A percentile compares a stretch with the other conserved stretches of the same genome.
phyloP scores from a whole-genome alignment of 2,113 vertebrate species.

The Ailuropoda melanoleuca region DNA sequence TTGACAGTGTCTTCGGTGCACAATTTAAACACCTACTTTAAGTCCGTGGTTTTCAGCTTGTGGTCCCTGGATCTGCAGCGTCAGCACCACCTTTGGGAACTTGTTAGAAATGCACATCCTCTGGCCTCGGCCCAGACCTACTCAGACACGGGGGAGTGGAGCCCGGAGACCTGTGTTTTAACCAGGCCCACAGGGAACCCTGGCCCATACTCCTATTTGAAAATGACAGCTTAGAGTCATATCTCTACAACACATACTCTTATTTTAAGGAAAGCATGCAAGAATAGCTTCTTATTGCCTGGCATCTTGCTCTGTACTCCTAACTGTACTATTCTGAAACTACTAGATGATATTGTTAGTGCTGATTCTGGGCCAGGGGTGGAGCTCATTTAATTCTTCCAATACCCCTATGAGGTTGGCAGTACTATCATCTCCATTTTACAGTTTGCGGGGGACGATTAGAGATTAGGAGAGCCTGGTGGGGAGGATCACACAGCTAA shows the following conservation, averaged over 20 bases:
- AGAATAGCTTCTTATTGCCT: not conserved
- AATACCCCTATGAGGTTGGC: not conserved
- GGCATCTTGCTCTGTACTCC: not conserved
- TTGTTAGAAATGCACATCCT: not conserved
- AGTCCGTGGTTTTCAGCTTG: not conserved
- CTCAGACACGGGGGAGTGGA: not conserved
- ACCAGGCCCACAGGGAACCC: not conserved
- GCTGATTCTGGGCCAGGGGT: not conserved
- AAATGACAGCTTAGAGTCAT: not conserved
- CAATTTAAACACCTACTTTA: not conserved
- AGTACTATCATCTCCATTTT: not conserved
- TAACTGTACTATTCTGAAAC: not conserved
- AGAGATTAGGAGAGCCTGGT: not conserved
- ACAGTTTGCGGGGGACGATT: not conserved
- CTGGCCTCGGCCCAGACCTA: no score
- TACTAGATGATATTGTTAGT: not conserved
- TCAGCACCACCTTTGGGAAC: not conserved
- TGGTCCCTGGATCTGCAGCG: not conserved
- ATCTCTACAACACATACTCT: not conserved
- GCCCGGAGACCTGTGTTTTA: not conserved
- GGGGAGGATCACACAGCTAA: not conserved
- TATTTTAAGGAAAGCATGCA: not conserved
- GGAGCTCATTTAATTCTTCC: not conserved
- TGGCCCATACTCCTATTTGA: not conserved
- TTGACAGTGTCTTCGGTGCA: not conserved